A percentile compares a stretch with the other conserved stretches of the same genome.
Conservation (phyloP, 2,113 vertebrate species). For the Dipodomys merriami region DNA sequence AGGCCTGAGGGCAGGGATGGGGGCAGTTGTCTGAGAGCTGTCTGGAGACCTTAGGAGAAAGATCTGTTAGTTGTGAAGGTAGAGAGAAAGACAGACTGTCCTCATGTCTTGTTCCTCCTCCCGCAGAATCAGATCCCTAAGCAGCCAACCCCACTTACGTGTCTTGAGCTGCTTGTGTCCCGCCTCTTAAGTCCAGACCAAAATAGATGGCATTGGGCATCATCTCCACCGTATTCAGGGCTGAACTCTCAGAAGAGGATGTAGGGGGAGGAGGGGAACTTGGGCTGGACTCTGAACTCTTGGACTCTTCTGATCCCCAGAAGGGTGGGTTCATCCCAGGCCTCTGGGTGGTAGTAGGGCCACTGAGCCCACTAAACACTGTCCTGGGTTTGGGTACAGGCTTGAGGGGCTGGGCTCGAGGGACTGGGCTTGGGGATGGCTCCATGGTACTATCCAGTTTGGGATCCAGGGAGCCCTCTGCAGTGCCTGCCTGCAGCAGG, state of each 20-base stretch:
- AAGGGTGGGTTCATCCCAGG: background rate
- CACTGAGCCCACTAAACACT: constrained; percentile 87
- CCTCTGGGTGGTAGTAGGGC: constrained; percentile 55
- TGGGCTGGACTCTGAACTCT: constrained; percentile 27
- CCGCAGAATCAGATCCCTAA: background rate
- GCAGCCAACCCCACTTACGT: constrained; percentile 45
- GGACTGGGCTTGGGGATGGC: constrained; percentile 12
- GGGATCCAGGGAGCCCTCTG: constrained; percentile 38
- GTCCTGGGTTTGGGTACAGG: constrained; percentile 96
- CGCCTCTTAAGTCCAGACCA: constrained; percentile 81
- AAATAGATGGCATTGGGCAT: constrained; percentile 94
- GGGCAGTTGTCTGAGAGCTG: constrained; percentile 54
- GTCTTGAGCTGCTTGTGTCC: background rate
- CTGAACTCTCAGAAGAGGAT: constrained; percentile 73
- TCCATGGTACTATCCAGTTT: constrained; percentile 70
- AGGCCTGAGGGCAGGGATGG: constrained; percentile 66
- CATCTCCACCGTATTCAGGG: constrained; percentile 88
- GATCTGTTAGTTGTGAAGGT: constrained; percentile 40
- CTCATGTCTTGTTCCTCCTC: background rate
- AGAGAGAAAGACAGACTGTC: background rate
- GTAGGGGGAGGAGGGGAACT: constrained; percentile 53
- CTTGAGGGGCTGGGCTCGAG: constrained; percentile 77
- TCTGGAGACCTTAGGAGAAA: constrained; percentile 66
- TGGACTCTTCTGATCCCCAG: background rate
- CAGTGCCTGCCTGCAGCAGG: constrained; percentile 81